Percentiles rank a stretch among this genome's conserved stretches.
Evolutionary conservation across 2,888 invertebrate genomes (phyloP).

Genomic region (Drosophila kanekoi): DNA sequence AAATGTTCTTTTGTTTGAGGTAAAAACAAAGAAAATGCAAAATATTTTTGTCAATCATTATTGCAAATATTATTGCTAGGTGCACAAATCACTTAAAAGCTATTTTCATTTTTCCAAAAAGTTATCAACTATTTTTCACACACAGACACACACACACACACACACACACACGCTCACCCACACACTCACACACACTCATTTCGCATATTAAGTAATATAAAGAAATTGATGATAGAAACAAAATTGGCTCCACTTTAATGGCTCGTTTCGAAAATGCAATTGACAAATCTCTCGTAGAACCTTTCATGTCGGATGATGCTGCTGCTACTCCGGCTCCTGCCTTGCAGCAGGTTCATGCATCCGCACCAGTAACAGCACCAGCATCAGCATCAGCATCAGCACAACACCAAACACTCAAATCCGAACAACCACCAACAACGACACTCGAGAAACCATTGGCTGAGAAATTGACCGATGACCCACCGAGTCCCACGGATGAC

Average conservation of each 20-base stretch:
- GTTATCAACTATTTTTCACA: slow-evolving; percentile 1
- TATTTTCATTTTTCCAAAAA: slow-evolving; percentile 15
- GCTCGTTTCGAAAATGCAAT: slow-evolving; percentile 49
- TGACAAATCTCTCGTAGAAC: slow-evolving; percentile 72
- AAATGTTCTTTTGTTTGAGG: slow-evolving; percentile 62
- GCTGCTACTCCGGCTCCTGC: slow-evolving; percentile 60
- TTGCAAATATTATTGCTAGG: slow-evolving; percentile 66
- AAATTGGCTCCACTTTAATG: slow-evolving; percentile 42
- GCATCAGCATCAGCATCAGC: slow-evolving; percentile 47
- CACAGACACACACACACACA: slow-evolving; percentile 1
- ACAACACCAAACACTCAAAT: slow-evolving; percentile 58
- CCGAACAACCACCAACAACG: slow-evolving; percentile 70
- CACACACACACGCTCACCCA: no score
- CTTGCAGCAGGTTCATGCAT: slow-evolving; percentile 58
- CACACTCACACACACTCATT: no score
- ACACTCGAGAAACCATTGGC: slow-evolving; percentile 77
- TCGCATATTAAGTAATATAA: not conserved
- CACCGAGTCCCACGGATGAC: slow-evolving; percentile 67
- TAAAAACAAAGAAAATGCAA: slow-evolving; percentile 42
- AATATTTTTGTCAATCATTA: slow-evolving; percentile 44
- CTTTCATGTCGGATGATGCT: slow-evolving; percentile 73
- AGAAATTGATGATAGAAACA: not conserved
- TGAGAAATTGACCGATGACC: slow-evolving; percentile 70
- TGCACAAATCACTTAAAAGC: slow-evolving; percentile 57
- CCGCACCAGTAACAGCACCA: slow-evolving; percentile 44